phyloP scores from a whole-genome alignment of 2,113 vertebrate genomes.

The Salvelinus alpinus region DNA sequence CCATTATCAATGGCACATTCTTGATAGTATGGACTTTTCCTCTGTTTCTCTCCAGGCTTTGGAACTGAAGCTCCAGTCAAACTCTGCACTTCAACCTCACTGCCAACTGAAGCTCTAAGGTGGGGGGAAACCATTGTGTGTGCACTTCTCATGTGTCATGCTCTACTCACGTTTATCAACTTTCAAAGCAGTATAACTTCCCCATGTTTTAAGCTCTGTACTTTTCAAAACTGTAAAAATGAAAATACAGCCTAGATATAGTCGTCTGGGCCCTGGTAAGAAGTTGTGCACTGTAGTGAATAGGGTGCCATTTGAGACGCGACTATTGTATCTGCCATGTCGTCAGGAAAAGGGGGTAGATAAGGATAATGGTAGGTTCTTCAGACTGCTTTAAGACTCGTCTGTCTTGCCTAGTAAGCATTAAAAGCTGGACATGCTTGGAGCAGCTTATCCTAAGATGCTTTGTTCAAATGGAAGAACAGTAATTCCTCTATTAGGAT shows the following conservation, averaged over 20 bases:
- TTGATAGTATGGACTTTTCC: not conserved
- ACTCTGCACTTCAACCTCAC: slow-evolving; percentile 74
- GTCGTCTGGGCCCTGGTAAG: too few species aligned
- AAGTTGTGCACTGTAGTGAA: too few species aligned
- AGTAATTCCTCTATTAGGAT: slow-evolving; percentile 12
- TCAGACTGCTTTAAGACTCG: slow-evolving; percentile 19
- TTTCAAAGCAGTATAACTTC: too few species aligned
- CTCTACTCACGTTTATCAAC: too few species aligned
- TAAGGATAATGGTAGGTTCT: slow-evolving; percentile 4
- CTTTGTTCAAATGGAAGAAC: slow-evolving; percentile 24
- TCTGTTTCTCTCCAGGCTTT: slow-evolving; percentile 70
- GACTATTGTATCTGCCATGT: slow-evolving; percentile 14
- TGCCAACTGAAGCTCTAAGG: slow-evolving; percentile 81
- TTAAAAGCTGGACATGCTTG: slow-evolving; percentile 47
- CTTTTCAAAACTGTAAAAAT: too few species aligned
- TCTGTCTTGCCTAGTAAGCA: slow-evolving; percentile 38
- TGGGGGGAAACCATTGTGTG: slow-evolving; percentile 56
- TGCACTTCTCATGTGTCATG: not conserved
- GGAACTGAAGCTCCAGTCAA: slow-evolving; percentile 74
- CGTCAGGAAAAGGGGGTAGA: slow-evolving; percentile 11
- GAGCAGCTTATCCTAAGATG: slow-evolving; percentile 52
- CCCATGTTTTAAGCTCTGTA: too few species aligned
- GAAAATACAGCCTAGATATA: too few species aligned
- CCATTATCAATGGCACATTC: too few species aligned
- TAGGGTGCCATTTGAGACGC: too few species aligned